Evolutionary conservation across 1,140 invertebrate species (phyloP).

Genomic region (Solen grandis): DNA sequence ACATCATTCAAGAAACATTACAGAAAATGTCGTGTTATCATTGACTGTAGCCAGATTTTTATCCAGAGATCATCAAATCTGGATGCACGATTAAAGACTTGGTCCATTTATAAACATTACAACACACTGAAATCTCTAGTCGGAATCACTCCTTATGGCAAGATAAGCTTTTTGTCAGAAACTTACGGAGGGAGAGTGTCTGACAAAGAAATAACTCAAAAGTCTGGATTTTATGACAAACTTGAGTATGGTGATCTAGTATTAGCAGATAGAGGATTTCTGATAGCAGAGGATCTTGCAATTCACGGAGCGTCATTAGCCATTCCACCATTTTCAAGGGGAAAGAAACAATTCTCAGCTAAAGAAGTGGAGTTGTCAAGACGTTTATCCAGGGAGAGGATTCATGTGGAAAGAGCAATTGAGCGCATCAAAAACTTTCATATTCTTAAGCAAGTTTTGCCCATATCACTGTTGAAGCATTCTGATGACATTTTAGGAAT

Average conservation of each 20-base stretch:
- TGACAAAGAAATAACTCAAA: slow-evolving; percentile 51
- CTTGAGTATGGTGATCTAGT: slow-evolving; percentile 38
- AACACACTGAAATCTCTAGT: slow-evolving; percentile 10
- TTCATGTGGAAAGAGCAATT: slow-evolving; percentile 36
- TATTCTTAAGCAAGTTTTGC: slow-evolving; percentile 12
- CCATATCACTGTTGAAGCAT: not conserved
- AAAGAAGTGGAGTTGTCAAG: not conserved
- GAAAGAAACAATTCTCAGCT: slow-evolving; percentile 5
- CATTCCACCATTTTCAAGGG: slow-evolving; percentile 37
- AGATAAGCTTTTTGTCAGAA: not conserved
- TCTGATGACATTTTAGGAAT: slow-evolving; percentile 17
- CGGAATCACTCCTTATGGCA: slow-evolving; percentile 19
- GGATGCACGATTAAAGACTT: slow-evolving; percentile 2
- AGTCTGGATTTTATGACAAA: slow-evolving; percentile 43
- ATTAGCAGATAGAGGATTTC: slow-evolving; percentile 54
- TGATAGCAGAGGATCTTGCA: slow-evolving; percentile 20
- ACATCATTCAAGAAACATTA: slow-evolving; percentile 2
- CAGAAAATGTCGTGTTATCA: not conserved
- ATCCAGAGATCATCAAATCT: slow-evolving; percentile 5
- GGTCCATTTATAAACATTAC: slow-evolving; percentile 12
- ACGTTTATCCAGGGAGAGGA: not conserved
- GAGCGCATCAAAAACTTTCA: slow-evolving; percentile 31
- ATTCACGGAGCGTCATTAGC: not conserved
- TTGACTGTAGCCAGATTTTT: slow-evolving; percentile 33
- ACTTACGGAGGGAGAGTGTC: slow-evolving; percentile 47